Evolutionary conservation across 2,113 vertebrate genomes (phyloP).

Genomic region (human (Homo sapiens)): DNA sequence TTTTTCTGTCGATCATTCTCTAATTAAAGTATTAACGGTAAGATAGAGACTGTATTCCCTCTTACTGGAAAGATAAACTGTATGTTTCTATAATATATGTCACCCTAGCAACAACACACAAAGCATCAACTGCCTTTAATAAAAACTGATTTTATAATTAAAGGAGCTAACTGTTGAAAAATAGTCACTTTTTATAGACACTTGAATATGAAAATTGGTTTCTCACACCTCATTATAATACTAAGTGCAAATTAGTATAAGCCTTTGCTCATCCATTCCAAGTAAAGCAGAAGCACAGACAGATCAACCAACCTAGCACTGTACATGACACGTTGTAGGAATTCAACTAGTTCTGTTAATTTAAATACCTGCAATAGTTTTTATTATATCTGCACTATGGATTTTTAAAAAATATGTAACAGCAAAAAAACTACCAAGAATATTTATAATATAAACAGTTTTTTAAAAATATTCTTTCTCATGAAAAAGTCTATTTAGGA

Average conservation of each 20-base stretch:
- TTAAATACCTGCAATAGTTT: not conserved
- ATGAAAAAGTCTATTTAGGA: slow-evolving; percentile 5
- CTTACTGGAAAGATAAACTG: not conserved
- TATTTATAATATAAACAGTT: not conserved
- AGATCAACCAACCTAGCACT: not conserved
- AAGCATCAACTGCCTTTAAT: slow-evolving; percentile 18
- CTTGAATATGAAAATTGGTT: not conserved
- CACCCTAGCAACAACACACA: not conserved
- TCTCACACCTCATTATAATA: not conserved
- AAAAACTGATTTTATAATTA: slow-evolving; percentile 41
- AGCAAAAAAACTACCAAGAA: not conserved
- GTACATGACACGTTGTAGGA: not conserved
- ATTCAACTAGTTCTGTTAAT: not conserved
- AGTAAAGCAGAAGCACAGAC: not conserved
- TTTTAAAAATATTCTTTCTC: not conserved
- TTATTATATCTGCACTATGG: not conserved
- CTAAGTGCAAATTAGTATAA: not conserved
- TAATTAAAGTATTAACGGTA: slow-evolving; percentile 39
- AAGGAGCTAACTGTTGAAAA: slow-evolving; percentile 9
- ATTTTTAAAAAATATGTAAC: not conserved
- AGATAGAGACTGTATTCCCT: not conserved
- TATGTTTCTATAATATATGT: not conserved
- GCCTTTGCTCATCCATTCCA: not conserved
- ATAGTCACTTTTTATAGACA: not conserved
- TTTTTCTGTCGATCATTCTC: not conserved